Base-by-base conservation (phyloP, 2,113 vertebrate species). In the Odontesthes bonariensis region DNA sequence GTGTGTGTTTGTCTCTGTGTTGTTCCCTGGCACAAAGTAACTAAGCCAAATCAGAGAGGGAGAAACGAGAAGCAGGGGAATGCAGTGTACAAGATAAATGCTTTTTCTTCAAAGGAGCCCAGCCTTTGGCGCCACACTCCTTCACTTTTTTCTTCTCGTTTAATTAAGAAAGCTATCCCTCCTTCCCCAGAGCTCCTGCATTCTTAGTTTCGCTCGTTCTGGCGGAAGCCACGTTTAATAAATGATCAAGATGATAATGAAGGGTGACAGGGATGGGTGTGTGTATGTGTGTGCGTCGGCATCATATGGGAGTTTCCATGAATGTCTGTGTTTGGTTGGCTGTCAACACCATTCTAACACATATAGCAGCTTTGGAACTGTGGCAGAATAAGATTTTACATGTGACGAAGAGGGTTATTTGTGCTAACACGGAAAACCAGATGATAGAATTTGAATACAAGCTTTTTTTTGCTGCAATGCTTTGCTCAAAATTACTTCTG, bases 81-180 rank as follows among this genome's bases (percentile, higher is more conserved):
- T 74, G 84, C 81, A 73, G 71, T 76, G 81, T 87, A 90, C 68
- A 80, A 90, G 87, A 91, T 91, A 88, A 91, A 86, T 89, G 83
- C 77, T 88, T 91, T 87, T 88, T 83, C 84, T 89, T 90, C 83
- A 90, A 88, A 89, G 88, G 51, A 81, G 58, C 72, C 68, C 84
- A 64, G 90, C 92, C 88, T 71, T 77, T 93, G 89, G 91, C 81
- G 5, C 58, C 44, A 17, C 23, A 52, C 83, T 75, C 75, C 58
- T 76, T 78, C 70, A 80, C 65, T 85, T 83, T 81, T 81, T 77
- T 82, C 77, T 65, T 86, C 77, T 89, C 82, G 81, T 90, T 91
- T 90, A 93, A 93, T 91, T 92, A 90, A 93, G 91, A 92, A 92
- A 90, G 86, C 83, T 86, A 90, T 92, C 90, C 89, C 88, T 88